Evolutionary conservation across 2,888 invertebrate species (phyloP), one percentile per base, ranked within the genome.

Genomic region (Dicyrtomina minuta): DNA sequence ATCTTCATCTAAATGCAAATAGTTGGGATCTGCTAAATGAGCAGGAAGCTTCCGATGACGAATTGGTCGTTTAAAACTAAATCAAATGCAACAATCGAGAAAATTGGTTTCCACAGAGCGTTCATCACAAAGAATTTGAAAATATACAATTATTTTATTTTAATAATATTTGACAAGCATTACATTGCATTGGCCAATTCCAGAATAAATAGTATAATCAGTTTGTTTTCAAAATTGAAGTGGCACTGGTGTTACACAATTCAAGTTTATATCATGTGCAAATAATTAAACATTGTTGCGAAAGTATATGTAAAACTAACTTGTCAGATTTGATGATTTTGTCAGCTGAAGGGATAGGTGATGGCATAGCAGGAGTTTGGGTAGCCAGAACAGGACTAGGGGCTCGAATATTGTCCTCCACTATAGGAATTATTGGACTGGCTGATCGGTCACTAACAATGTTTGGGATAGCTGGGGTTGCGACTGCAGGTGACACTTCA

Each of bases 21-120:
- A 76, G 49, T 78, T 78, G 20, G 82, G 79, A 69, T 84, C 84
- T 0, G 84, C 85, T 56, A 87, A 83, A 79, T 86, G 87, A 17
- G 87, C 84, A 20, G 88, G 87, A 39, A 86, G 84, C 80, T 88
- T 88, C 72, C 86, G 86, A 72, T 86, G 43, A 8, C 86, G 41
- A 2, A 55, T 27, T 20, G 68, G 68, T 20, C 68, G n/a, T 27
- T 55, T 59, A 24, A 22, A 33, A 27, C 15, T 17, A 62, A 24
- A 61, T 43, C 12, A 24, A 59, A 46, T 17, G 17, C 8, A 15
- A 46, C 5, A 46, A 46, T 10, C n/a, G n/a, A n/a, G n/a, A n/a
- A n/a, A n/a, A n/a, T n/a, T n/a, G n/a, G n/a, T n/a, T n/a, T n/a
- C n/a, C n/a, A n/a, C n/a, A n/a, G 53, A 53, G 20, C 24, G 49